Evolutionary conservation across 2,888 invertebrate genomes (phyloP).

Genomic region (Acanthosepion esculentum): DNA sequence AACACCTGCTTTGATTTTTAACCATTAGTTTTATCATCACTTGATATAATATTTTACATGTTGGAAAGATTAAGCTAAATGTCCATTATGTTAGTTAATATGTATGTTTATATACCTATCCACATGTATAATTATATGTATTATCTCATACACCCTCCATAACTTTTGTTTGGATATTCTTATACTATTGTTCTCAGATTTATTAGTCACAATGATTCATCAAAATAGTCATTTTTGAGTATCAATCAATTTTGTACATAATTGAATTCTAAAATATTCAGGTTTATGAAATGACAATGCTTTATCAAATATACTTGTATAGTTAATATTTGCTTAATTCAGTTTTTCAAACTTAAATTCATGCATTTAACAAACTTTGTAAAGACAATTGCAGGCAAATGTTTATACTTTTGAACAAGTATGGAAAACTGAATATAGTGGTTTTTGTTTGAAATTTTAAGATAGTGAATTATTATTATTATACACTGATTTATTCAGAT

Average conservation of each 20-base stretch:
- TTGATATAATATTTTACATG: not conserved
- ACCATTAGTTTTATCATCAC: not conserved
- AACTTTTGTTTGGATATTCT: not conserved
- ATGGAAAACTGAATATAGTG: not conserved
- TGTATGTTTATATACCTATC: not conserved
- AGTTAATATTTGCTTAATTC: not conserved
- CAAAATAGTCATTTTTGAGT: not conserved
- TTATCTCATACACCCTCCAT: not conserved
- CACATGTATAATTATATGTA: slow-evolving; percentile 15
- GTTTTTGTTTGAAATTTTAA: no score
- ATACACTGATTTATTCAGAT: no score
- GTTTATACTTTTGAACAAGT: not conserved
- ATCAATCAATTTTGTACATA: not conserved
- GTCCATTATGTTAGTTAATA: not conserved
- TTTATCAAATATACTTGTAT: not conserved
- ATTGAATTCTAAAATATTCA: not conserved
- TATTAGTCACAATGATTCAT: not conserved
- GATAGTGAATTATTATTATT: no score
- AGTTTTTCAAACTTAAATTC: not conserved
- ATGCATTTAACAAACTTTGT: no score
- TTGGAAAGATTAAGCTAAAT: no score
- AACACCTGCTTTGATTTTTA: not conserved
- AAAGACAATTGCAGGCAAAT: not conserved
- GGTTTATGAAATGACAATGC: not conserved
- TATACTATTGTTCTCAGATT: not conserved